Percentiles rank a stretch among this genome's conserved stretches.
These are phyloP conservation scores for Zootoca vivipara DNA, from an alignment of 2,113 vertebrate genomes.

Conservation along the genomic window DNA sequence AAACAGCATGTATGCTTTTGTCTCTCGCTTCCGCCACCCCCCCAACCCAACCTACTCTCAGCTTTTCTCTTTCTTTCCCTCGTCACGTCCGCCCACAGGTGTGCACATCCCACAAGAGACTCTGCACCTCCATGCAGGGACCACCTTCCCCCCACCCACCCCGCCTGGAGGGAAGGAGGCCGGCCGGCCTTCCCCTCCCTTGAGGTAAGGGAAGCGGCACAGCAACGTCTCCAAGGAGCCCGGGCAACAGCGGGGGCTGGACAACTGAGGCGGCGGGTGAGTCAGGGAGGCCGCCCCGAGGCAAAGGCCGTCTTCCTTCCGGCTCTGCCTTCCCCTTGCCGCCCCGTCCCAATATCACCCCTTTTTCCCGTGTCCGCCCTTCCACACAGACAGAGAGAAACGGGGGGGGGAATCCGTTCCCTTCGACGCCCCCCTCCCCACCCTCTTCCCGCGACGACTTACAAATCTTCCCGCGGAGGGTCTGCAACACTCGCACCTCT, in stretches of 20 bases:
- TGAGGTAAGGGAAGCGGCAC: neutral
- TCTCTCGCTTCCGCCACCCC: too few species aligned
- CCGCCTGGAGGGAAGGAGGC: too few species aligned
- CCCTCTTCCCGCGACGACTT: conserved; percentile 65
- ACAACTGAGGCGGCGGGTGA: conserved; percentile 4
- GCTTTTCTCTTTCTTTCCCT: neutral
- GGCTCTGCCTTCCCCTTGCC: neutral
- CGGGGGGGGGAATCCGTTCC: neutral
- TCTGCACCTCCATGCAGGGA: neutral
- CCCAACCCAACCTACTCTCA: too few species aligned
- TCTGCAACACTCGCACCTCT: conserved; percentile 84
- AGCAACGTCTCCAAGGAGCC: neutral
- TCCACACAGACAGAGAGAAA: neutral
- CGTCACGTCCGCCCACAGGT: neutral
- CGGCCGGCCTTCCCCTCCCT: neutral
- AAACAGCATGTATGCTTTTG: neutral
- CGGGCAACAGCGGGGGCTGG: neutral
- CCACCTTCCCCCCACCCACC: neutral
- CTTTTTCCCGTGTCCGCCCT: neutral
- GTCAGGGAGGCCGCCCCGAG: neutral
- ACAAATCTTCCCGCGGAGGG: conserved; percentile 89
- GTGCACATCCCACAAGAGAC: neutral
- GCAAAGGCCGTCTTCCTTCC: conserved; percentile 10
- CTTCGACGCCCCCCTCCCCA: neutral
- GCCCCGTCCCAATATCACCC: neutral